Base-by-base conservation (phyloP, 2,113 vertebrate genomes). In the Ageneiosus marmoratus region DNA sequence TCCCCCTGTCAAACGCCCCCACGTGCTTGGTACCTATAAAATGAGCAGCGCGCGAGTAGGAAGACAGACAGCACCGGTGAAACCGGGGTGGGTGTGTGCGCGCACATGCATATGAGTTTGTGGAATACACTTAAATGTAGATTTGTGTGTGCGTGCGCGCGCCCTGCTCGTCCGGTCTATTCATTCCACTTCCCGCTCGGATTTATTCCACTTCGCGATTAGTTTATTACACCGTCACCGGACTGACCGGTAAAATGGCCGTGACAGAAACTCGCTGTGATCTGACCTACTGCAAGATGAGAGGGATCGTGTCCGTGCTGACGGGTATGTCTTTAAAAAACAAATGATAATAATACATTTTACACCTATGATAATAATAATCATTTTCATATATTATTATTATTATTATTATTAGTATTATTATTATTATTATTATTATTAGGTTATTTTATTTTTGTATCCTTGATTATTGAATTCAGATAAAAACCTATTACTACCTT, bases 201-300 rank as follows among this genome's bases (percentile, higher is more conserved):
- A 48, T 48, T 48, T 20, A 29, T 29, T 62, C 11, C 5, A 4
- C 22, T n/a, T 1, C 6, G 11, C 6, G 2, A 0, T 27, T 15
- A 15, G 18, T n/a, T 7, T 13, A 5, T 2, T 24, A 1, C 18
- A 32, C 18, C 13, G 46, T 2, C 24, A 8, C 55, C 48, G 51
- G 53, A 41, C 12, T 22, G 18, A 0, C 32, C 44, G 0, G 22
- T n/a, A 78, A 16, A 58, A 95, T 95, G 94, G 93, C 91, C 48
- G 90, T 95, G 65, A 95, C 94, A 0, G 90, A 94, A 48, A 92
- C 93, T 81, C 91, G 92, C 89, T 94, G 93, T 27, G 94, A 95
- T 27, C 83, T 95, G 8, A 94, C 94, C 29, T 95, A 95, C 89
- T 95, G 93, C 91, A 94, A 88, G 74, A 95, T 95, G 94, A 90